Percentiles rank a stretch among this genome's conserved stretches.
These are phyloP conservation scores for Punctoribates punctum DNA, from an alignment of 2,888 invertebrate species.

Conservation along the genomic window DNA sequence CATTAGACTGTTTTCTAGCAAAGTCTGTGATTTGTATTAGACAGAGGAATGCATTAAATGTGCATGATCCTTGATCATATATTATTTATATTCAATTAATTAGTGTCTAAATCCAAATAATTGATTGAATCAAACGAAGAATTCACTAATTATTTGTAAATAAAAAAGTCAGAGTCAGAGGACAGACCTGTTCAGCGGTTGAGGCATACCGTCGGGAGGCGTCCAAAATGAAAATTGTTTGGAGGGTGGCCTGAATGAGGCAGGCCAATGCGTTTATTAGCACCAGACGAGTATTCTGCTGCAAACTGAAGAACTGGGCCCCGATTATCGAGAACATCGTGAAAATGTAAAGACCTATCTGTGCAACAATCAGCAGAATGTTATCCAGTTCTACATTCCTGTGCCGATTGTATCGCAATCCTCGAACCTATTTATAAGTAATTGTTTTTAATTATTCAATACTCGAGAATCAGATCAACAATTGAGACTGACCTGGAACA, in stretches of 20 bases:
- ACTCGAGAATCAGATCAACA: no score
- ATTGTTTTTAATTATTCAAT: not conserved
- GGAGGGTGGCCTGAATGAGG: conserved; percentile 68
- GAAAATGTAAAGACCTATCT: conserved; percentile 90
- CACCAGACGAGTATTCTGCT: conserved; percentile 65
- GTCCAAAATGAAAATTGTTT: conserved; percentile 65
- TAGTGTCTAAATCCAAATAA: no score
- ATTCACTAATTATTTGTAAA: not conserved
- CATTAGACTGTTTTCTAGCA: no score
- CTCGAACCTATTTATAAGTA: conserved; percentile 60
- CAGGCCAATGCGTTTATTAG: conserved; percentile 72
- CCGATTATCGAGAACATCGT: conserved; percentile 90
- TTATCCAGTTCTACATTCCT: conserved; percentile 81
- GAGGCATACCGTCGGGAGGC: conserved; percentile 79
- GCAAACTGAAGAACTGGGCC: conserved; percentile 70
- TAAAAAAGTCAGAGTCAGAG: not conserved
- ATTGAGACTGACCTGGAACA: conserved; percentile 63
- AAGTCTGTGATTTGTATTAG: no score
- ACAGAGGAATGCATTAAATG: no score
- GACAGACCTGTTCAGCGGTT: conserved; percentile 61
- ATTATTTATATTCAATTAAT: no score
- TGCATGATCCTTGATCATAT: no score
- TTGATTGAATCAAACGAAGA: no score
- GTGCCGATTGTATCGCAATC: conserved; percentile 75
- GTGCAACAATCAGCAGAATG: conserved; percentile 83